Base-by-base conservation (phyloP, 2,888 invertebrate genomes). In the Nymphalis polychloros region DNA sequence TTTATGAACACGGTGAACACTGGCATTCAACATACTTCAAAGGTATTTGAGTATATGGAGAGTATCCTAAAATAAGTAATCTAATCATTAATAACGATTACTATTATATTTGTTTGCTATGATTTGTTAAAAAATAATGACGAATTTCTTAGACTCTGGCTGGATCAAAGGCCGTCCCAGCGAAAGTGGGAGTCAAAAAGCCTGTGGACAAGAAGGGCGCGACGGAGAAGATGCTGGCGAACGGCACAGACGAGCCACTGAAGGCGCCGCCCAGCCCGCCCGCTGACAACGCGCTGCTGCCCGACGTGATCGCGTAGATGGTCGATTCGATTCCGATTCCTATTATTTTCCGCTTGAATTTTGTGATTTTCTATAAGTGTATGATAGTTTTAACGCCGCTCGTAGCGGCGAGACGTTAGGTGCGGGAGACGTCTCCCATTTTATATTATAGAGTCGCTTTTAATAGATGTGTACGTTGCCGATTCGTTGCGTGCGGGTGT, bases 281-380 rank as follows among this genome's bases (percentile, higher is more conserved):
- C 60, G 81, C 84, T 69, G 91, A 88, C 85, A 83, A 79, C 83
- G 84, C 91, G 73, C 82, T 85, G 77, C 81, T 92, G 80, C 92
- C 92, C 53, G 92, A 92, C 83, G 91, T 92, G 75, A 91, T 92
- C 84, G 92, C 92, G 88, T 92, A 86, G 81, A 72, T 5, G n/a
- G 31, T 35, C 78, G 70, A 68, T 65, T 16, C 27, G 77, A 79
- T 78, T 77, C 77, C 81, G 85, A 89, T 90, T 90, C 90, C 90
- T 90, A 90, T 89, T 87, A 88, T 90, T 92, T 75, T 91, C 90
- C 88, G 91, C 92, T 92, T 92, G 88, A 89, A 91, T 90, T 92
- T 91, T 91, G 91, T 92, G 91, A 92, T 92, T 90, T 90, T 89
- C 87, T 88, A 85, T 91, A 91, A 90, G 90, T 91, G 92, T 92